Conservation (phyloP, 2,113 vertebrate genomes). For the Embiotoca jacksoni region DNA sequence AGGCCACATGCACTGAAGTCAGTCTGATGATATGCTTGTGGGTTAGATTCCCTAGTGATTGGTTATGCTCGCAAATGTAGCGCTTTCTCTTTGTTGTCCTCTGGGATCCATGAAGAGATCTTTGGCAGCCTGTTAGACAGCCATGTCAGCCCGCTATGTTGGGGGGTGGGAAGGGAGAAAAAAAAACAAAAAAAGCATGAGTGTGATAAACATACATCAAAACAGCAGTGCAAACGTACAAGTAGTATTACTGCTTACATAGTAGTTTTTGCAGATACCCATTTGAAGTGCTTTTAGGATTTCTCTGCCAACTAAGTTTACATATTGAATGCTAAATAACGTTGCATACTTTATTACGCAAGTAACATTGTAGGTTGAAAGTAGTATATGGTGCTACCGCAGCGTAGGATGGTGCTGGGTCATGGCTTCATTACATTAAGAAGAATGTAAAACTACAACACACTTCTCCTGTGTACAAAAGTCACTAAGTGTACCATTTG, state of each 20-base stretch:
- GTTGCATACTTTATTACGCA: background rate
- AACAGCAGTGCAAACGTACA: slow-evolving; percentile 14
- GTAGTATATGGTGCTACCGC: background rate
- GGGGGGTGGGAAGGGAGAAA: background rate
- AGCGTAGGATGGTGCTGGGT: background rate
- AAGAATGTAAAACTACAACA: background rate
- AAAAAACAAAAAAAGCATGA: slow-evolving; percentile 13
- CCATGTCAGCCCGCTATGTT: slow-evolving; percentile 67
- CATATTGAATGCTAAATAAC: background rate
- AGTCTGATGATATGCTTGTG: slow-evolving; percentile 61
- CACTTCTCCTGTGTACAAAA: background rate
- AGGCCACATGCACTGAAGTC: slow-evolving; percentile 78
- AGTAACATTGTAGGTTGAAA: background rate
- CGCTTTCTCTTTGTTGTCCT: slow-evolving; percentile 66
- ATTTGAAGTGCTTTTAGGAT: background rate
- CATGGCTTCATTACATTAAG: no score
- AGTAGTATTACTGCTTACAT: background rate
- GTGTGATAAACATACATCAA: slow-evolving; percentile 14
- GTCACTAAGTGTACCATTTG: no score
- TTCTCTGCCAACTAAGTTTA: background rate
- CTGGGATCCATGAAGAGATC: slow-evolving; percentile 77
- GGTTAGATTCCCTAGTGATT: slow-evolving; percentile 58
- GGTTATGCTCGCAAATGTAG: slow-evolving; percentile 66
- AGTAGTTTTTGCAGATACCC: background rate
- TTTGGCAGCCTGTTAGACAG: slow-evolving; percentile 70